phyloP scores from a whole-genome alignment of 2,113 vertebrate species.

The Cebidichthys violaceus region DNA sequence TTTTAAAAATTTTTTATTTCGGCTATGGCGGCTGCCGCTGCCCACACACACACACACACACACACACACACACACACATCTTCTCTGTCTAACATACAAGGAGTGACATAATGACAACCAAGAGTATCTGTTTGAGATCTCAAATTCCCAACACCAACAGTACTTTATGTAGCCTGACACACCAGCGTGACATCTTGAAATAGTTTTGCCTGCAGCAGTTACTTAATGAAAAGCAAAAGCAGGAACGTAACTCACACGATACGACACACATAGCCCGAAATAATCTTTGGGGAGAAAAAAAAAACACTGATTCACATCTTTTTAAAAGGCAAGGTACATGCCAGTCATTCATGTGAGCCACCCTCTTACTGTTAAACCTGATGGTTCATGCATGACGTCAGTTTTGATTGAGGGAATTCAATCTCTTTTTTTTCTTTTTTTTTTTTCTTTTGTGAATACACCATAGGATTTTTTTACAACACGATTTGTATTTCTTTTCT shows the following conservation, averaged over 20 bases:
- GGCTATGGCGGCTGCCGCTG: not conserved
- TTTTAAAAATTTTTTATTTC: not conserved
- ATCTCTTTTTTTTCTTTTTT: not conserved
- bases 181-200: not conserved
- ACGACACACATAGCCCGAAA: not conserved
- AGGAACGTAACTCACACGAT: not conserved
- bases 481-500: slow-evolving; percentile 15
- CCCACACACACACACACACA: not conserved
- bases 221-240: not conserved
- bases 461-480: not conserved
- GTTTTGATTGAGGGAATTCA: slow-evolving; percentile 9
- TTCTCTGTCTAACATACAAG: not conserved
- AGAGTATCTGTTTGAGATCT: slow-evolving; percentile 1
- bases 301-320: not conserved
- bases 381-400: not conserved
- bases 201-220: not conserved
- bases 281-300: not conserved
- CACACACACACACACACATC: not conserved
- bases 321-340: not conserved
- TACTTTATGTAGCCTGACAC: not conserved
- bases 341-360: not conserved
- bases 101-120: not conserved
- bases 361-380: not conserved
- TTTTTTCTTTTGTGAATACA: not conserved
- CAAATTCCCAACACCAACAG: not conserved